phyloP scores from a whole-genome alignment of 2,797 vertebrate genomes.

The Smutsia gigantea region DNA sequence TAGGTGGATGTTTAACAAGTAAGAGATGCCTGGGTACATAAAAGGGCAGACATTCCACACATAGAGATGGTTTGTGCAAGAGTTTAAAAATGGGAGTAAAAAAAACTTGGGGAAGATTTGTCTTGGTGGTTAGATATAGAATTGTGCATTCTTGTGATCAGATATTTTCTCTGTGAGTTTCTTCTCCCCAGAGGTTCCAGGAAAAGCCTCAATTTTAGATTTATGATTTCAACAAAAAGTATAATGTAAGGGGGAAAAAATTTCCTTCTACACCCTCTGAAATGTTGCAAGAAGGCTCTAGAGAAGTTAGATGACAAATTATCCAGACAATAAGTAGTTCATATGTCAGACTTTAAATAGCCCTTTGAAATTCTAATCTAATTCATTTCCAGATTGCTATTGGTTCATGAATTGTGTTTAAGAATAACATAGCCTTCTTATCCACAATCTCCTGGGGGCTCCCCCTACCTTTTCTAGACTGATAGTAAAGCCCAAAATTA shows the following conservation, averaged over 20 bases:
- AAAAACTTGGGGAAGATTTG: neutral
- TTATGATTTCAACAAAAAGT: conserved; percentile 17
- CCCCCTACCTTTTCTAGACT: neutral
- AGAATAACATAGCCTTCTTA: neutral
- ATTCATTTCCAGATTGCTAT: neutral
- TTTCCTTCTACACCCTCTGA: neutral
- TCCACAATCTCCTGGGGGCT: neutral
- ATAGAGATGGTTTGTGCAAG: neutral
- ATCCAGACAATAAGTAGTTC: conserved; percentile 41
- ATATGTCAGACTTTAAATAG: neutral
- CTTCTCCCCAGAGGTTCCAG: neutral
- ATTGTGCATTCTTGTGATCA: neutral
- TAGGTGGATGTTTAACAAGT: neutral
- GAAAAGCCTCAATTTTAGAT: conserved; percentile 29
- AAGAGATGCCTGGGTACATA: neutral
- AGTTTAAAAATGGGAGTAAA: neutral
- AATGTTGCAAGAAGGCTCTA: conserved; percentile 9
- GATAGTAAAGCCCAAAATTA: conserved; percentile 2
- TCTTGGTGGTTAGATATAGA: neutral
- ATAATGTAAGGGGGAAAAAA: neutral
- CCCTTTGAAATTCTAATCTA: neutral
- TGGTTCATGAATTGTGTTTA: neutral
- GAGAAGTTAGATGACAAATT: conserved; percentile 1
- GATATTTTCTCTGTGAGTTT: neutral
- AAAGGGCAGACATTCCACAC: neutral